Percentiles rank a stretch among this genome's conserved stretches.
phyloP scores from a whole-genome alignment of 2,113 vertebrate genomes.

The Brachypodius melanocephalos region DNA sequence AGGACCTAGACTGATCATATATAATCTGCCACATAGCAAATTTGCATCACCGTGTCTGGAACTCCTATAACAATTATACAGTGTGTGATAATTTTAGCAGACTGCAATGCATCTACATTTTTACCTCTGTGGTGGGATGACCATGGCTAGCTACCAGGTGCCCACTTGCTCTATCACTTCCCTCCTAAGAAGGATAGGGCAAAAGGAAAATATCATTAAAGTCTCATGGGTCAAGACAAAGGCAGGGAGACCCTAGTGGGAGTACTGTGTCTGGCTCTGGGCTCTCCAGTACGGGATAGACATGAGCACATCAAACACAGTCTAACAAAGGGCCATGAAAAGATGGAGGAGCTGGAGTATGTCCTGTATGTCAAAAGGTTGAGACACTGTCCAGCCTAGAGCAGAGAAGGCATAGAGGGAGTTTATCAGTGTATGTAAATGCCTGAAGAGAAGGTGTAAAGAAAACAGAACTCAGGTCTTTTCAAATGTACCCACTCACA shows the following conservation, averaged over 20 bases:
- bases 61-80: not conserved
- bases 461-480: not conserved
- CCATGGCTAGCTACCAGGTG: not conserved
- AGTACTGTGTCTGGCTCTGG: not conserved
- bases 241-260: not conserved
- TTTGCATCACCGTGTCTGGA: not conserved
- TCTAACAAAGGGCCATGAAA: rapidly evolving
- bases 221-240: rapidly evolving
- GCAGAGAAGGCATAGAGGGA: not conserved
- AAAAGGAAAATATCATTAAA: not conserved
- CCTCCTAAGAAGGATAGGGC: not conserved
- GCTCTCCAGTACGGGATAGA: not conserved
- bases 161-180: not conserved
- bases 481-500: not conserved
- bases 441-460: not conserved
- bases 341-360: not conserved
- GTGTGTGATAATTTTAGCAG: not conserved
- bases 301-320: not conserved
- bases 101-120: not conserved
- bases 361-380: not conserved
- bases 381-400: not conserved
- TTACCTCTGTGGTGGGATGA: not conserved
- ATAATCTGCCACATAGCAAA: not conserved
- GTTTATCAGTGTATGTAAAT: not conserved
- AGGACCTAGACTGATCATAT: not conserved